Percentiles rank a stretch among this genome's conserved stretches.
Conservation (phyloP, 2,888 invertebrate genomes). For the Limnephilus lunatus region DNA sequence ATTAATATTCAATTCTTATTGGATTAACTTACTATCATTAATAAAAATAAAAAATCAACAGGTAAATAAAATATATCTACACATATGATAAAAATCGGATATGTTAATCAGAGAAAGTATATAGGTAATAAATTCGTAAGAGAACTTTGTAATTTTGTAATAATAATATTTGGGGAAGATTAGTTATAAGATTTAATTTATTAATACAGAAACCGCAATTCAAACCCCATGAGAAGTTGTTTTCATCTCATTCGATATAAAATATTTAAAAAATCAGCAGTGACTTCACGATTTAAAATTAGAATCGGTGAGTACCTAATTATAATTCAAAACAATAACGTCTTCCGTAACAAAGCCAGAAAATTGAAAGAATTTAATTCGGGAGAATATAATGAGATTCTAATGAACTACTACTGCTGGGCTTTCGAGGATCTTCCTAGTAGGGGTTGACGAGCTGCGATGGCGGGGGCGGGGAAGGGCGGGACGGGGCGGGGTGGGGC, state of each 20-base stretch:
- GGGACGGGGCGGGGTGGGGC: constrained; percentile 68
- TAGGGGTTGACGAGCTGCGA: neutral
- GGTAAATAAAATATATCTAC: too few species aligned
- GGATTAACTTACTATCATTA: too few species aligned
- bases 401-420: constrained; percentile 20
- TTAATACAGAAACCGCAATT: neutral
- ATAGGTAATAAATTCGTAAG: too few species aligned
- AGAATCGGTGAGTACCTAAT: neutral
- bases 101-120: too few species aligned
- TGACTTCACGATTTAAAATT: neutral
- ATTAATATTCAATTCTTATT: too few species aligned
- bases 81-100: too few species aligned
- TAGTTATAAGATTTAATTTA: too few species aligned
- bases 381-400: neutral
- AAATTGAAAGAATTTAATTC: neutral
- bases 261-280: neutral
- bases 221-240: neutral
- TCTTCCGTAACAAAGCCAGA: neutral
- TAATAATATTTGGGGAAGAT: too few species aligned
- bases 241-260: neutral
- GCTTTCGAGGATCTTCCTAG: constrained; percentile 3
- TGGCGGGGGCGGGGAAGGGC: neutral
- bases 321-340: neutral
- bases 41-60: too few species aligned
- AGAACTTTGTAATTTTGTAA: too few species aligned